phyloP scores from a whole-genome alignment of 2,797 vertebrate species.

The Rhinella marina region DNA sequence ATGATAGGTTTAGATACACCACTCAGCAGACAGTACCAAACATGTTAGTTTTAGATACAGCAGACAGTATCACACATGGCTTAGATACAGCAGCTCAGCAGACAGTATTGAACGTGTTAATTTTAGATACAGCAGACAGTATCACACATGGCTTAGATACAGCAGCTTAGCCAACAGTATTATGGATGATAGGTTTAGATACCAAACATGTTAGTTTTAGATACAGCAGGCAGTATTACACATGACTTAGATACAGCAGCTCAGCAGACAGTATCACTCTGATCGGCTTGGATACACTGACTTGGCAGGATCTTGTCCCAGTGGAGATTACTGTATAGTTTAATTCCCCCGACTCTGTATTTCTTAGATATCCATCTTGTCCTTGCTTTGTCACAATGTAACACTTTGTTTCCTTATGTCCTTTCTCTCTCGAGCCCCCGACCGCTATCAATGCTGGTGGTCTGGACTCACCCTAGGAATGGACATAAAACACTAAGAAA shows the following conservation, averaged over 20 bases:
- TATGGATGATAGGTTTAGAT: too few species aligned
- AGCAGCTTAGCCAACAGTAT: background rate
- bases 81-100: background rate
- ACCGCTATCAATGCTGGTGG: conserved; percentile 37
- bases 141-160: background rate
- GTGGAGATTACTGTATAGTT: too few species aligned
- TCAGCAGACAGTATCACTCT: background rate
- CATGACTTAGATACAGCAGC: too few species aligned
- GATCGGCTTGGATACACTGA: background rate
- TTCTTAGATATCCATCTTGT: background rate
- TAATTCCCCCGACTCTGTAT: background rate
- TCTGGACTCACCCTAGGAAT: conserved; percentile 11
- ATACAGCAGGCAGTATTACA: too few species aligned
- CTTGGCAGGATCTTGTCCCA: too few species aligned
- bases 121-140: background rate
- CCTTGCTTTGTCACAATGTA: background rate
- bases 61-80: too few species aligned
- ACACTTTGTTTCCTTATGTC: background rate
- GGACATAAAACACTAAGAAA: conserved; percentile 27
- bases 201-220: too few species aligned
- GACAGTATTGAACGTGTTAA: background rate
- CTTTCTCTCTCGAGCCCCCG: background rate
- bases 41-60: background rate
- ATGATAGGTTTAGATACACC: background rate
- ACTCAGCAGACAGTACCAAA: background rate